Evolutionary conservation across 2,113 vertebrate species (phyloP), one percentile per base, ranked within the genome.

Genomic region (Tetrao urogallus): DNA sequence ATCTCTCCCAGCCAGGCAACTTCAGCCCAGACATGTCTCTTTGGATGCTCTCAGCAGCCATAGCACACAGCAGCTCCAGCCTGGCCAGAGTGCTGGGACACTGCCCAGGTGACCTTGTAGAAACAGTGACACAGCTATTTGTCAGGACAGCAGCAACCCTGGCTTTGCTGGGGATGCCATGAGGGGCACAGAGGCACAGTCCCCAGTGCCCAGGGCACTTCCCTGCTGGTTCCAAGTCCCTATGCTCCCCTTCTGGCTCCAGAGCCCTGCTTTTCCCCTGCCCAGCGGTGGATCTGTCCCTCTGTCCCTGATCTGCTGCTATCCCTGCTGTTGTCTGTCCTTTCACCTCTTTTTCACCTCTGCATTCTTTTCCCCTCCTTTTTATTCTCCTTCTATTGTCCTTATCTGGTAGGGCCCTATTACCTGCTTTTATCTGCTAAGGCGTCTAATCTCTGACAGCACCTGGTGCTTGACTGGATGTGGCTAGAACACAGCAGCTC

Each of bases 361-460:
- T 85, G 63, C 10, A 3, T 84, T 71, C 60, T 2, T 0, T 1
- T 1, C 8, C 4, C 13, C 22, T 9, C 15, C 21, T 36, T 89
- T 52, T 86, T 64, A 54, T 84, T 81, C 58, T 93, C 27, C 16
- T 91, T 11, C 89, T 61, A 50, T 10, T 92, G 70, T 85, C 54
- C 72, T 95, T 95, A 93, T 91, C 89, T 73, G 27, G 43, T 30
- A 76, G 69, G 27, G 8, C 34, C 56, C 73, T 78, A 63, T 84
- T 67, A 80, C 69, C 79, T 91, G 54, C 38, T 75, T 92, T 95
- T 60, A 89, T 95, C 92, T 95, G 63, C 47, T 24, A 65, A 89
- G 89, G 48, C 7, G 19, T 88, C 95, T 92, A 28, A 94, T 96
- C 93, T 93, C 82, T 92, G 82, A 54, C 73, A 96, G 67, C 91